phyloP scores from a whole-genome alignment of 2,888 invertebrate genomes.

The Disparrhopalites patrizii region DNA sequence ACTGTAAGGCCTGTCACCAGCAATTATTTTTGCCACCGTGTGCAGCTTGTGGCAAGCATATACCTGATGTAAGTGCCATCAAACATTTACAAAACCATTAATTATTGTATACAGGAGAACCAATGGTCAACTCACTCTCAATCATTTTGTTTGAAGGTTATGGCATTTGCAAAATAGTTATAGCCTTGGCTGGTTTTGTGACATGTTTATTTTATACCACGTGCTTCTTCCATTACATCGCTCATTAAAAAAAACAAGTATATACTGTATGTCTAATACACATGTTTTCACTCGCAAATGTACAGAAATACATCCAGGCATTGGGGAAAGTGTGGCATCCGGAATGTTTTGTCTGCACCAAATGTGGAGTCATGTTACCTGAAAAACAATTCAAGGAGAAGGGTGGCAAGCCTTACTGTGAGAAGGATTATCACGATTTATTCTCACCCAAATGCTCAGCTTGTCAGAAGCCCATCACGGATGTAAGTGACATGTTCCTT shows the following conservation, averaged over 20 bases:
- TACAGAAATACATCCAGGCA: constrained; percentile 34
- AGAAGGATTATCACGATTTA: constrained; percentile 37
- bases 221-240: too few relatives aligned
- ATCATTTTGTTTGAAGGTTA: too few relatives aligned
- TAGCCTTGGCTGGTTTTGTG: too few relatives aligned
- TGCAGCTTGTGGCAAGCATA: constrained; percentile 20
- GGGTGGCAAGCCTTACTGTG: constrained; percentile 42
- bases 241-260: too few relatives aligned
- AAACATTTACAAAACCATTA: too few relatives aligned
- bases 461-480: constrained; percentile 44
- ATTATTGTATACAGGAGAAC: not conserved
- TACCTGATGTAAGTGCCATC: constrained; percentile 24
- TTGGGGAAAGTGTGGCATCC: constrained; percentile 46
- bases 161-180: too few relatives aligned
- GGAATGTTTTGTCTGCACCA: constrained; percentile 42
- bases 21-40: constrained; percentile 27
- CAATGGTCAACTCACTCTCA: too few relatives aligned
- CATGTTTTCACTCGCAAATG: too few relatives aligned
- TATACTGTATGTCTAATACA: too few relatives aligned
- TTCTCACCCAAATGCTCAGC: constrained; percentile 41
- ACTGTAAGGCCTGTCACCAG: constrained; percentile 28
- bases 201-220: too few relatives aligned
- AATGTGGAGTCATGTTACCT: constrained; percentile 35
- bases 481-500: constrained; percentile 26
- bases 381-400: constrained; percentile 34